Conservation (phyloP, 2,888 invertebrate species). For the Hydriomena furcata region DNA sequence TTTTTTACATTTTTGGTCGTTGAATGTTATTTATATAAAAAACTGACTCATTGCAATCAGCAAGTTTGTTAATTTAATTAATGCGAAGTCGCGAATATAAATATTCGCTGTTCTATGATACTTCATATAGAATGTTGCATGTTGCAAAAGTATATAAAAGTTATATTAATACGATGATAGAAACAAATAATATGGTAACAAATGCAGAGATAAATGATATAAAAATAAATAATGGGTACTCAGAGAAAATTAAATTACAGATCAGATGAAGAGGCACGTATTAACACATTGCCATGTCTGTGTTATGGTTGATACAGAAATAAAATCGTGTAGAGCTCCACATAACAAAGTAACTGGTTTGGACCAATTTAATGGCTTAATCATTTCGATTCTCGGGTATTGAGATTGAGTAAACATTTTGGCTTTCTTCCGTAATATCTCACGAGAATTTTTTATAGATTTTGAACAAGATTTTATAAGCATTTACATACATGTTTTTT, state of each 20-base stretch:
- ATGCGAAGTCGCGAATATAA: not conserved
- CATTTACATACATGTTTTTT: no score
- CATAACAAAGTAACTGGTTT: conserved; percentile 27
- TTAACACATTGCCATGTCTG: conserved; percentile 56
- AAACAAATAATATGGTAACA: not conserved
- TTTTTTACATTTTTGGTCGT: conserved; percentile 44
- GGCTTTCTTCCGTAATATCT: conserved; percentile 1
- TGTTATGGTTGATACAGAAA: conserved; percentile 57
- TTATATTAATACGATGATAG: not conserved
- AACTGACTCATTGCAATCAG: conserved; percentile 47
- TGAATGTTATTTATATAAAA: conserved; percentile 46
- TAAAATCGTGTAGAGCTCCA: conserved; percentile 54
- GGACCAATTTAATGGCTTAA: conserved; percentile 72
- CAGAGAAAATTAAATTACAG: conserved; percentile 9
- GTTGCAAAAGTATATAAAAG: no score
- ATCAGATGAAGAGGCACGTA: conserved; percentile 31
- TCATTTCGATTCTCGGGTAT: conserved; percentile 78
- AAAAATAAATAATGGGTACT: no score
- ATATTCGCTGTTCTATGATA: no score
- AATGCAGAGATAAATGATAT: no score
- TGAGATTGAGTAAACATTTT: conserved; percentile 45
- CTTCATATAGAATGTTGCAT: no score
- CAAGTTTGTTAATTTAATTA: conserved; percentile 32
- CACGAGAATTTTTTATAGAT: conserved; percentile 5
- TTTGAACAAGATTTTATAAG: no score